Conservation (phyloP, 2,113 vertebrate species). For the Phoxinus phoxinus region DNA sequence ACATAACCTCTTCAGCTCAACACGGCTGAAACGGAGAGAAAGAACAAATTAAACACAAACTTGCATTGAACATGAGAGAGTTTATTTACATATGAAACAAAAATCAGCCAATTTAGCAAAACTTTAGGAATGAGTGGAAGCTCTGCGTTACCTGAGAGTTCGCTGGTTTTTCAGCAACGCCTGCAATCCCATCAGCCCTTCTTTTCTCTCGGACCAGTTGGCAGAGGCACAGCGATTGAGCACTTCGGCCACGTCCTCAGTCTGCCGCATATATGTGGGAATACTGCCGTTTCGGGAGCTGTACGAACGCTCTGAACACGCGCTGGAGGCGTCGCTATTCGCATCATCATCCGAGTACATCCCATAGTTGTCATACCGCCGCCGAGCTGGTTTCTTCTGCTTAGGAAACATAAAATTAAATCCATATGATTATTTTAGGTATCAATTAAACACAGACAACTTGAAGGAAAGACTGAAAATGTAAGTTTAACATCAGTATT, state of each 20-base stretch:
- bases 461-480: neutral
- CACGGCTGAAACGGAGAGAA: conserved; percentile 80
- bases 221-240: conserved; percentile 94
- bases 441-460: neutral
- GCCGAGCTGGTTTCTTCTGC: conserved; percentile 92
- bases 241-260: conserved; percentile 95
- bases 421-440: neutral
- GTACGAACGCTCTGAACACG: conserved; percentile 93
- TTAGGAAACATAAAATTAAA: neutral
- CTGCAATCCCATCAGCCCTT: conserved; percentile 92
- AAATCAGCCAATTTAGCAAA: neutral
- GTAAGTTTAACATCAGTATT: neutral
- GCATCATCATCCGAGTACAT: conserved; percentile 97
- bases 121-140: too few species aligned
- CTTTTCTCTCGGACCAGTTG: conserved; percentile 98
- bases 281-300: conserved; percentile 95
- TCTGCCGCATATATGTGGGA: conserved; percentile 95
- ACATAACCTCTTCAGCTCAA: conserved; percentile 96
- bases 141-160: conserved; percentile 90
- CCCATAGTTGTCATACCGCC: conserved; percentile 89
- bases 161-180: conserved; percentile 93
- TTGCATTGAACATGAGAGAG: neutral
- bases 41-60: conserved; percentile 1
- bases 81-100: too few species aligned
- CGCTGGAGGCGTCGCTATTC: conserved; percentile 96